Evolutionary conservation across 2,113 vertebrate genomes (phyloP).

Genomic region (Thamnaconus septentrionalis): DNA sequence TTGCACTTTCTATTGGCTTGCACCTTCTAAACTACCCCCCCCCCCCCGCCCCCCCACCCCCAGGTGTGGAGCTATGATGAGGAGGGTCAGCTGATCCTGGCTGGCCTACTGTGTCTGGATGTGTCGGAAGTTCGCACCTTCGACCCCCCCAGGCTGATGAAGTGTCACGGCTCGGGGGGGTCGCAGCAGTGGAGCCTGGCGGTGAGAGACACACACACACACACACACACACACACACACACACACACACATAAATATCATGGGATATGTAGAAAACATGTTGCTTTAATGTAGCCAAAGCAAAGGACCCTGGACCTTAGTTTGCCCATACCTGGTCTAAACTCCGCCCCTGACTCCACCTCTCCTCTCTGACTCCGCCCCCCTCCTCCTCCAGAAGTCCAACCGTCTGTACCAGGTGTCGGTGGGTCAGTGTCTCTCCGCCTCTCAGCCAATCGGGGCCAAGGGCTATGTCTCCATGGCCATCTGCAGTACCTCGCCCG

Average conservation of each 20-base stretch:
- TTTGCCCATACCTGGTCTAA: no score
- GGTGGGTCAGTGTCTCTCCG: constrained; percentile 89
- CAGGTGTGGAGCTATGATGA: constrained; percentile 92
- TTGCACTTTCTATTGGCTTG: no score
- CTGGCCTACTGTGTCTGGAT: constrained; percentile 90
- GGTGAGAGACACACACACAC: constrained; percentile 66
- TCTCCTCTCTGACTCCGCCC: no score
- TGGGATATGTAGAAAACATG: no score
- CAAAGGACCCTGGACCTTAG: no score
- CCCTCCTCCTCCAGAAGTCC: constrained; percentile 76
- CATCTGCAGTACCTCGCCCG: constrained; percentile 86
- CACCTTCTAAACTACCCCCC: no score
- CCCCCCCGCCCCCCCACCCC: no score
- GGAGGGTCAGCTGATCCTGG: constrained; percentile 89
- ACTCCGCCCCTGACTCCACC: no score
- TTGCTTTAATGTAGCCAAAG: no score
- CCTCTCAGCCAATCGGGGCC: constrained; percentile 72
- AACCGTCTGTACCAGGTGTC: constrained; percentile 94
- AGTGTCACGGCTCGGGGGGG: constrained; percentile 94
- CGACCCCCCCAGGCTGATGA: constrained; percentile 93
- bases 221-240: neutral
- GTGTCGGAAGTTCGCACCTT: constrained; percentile 72
- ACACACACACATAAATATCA: neutral
- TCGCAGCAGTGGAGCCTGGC: constrained; percentile 95
- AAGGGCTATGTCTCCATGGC: constrained; percentile 89